These are phyloP conservation scores for Danaus chrysippus DNA, from an alignment of 2,888 invertebrate species.

Conservation along the genomic window DNA sequence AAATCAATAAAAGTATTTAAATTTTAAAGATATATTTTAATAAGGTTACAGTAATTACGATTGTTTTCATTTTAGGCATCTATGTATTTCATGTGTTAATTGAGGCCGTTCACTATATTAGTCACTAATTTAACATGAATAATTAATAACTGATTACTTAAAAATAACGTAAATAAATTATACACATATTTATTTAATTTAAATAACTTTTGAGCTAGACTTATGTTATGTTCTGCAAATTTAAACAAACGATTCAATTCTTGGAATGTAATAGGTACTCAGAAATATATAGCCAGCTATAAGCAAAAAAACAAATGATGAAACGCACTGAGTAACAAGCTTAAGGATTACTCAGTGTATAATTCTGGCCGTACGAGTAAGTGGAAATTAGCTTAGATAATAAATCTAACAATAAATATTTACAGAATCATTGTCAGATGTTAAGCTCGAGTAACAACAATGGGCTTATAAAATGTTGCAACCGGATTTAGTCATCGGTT, in stretches of 20 bases:
- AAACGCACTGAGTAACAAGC: slow-evolving; percentile 57
- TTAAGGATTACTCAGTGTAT: slow-evolving; percentile 71
- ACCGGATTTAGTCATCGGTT: slow-evolving; percentile 50
- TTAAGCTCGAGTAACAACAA: slow-evolving; percentile 64
- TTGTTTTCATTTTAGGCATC: too few species aligned
- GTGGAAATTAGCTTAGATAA: slow-evolving; percentile 49
- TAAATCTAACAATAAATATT: slow-evolving; percentile 73
- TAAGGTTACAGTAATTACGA: too few species aligned
- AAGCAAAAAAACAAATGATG: slow-evolving; percentile 49
- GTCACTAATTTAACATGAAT: too few species aligned
- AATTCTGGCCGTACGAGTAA: slow-evolving; percentile 60
- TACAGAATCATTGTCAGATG: slow-evolving; percentile 62
- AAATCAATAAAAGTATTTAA: too few species aligned
- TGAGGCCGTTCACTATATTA: too few species aligned
- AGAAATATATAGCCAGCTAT: slow-evolving; percentile 2
- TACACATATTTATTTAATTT: too few species aligned
- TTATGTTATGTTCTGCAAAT: neutral
- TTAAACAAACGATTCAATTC: slow-evolving; percentile 2
- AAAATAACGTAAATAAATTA: too few species aligned
- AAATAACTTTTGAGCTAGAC: neutral
- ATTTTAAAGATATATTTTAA: too few species aligned
- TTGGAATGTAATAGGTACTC: slow-evolving; percentile 1
- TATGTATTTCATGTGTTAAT: too few species aligned
- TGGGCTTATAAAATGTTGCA: slow-evolving; percentile 59
- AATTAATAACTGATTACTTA: too few species aligned